Evolutionary conservation across 2,888 invertebrate species (phyloP).

Genomic region (Plagiodera versicolora): DNA sequence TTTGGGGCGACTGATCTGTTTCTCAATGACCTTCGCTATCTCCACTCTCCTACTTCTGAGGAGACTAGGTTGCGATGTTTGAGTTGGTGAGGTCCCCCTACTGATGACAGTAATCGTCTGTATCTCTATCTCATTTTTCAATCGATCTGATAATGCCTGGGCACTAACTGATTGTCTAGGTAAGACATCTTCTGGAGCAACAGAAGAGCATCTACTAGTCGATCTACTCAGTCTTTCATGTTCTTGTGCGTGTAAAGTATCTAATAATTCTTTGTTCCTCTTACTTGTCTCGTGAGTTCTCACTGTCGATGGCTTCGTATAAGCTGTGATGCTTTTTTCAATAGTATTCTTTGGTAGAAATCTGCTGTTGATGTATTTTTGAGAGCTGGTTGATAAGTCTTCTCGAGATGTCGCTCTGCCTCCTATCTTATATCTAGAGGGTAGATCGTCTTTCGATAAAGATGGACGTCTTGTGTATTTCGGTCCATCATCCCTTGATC

Average conservation of each 20-base stretch:
- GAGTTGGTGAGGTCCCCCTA: conserved; percentile 78
- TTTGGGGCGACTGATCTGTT: conserved; percentile 65
- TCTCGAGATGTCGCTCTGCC: conserved; percentile 45
- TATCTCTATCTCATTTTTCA: conserved; percentile 42
- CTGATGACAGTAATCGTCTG: conserved; percentile 67
- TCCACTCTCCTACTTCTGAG: conserved; percentile 70
- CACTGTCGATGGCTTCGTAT: conserved; percentile 46
- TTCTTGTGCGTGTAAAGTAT: conserved; percentile 49
- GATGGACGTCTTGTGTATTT: conserved; percentile 31
- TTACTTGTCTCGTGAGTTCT: conserved; percentile 50
- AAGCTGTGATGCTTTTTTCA: conserved; percentile 53
- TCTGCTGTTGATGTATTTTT: conserved; percentile 53
- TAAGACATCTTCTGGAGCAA: conserved; percentile 41
- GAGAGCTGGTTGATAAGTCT: conserved; percentile 46
- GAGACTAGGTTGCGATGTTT: conserved; percentile 61
- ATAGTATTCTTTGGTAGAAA: conserved; percentile 54
- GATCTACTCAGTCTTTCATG: conserved; percentile 45
- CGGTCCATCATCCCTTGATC: conserved; percentile 36
- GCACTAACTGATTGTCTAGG: conserved; percentile 14
- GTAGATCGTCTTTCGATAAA: conserved; percentile 33
- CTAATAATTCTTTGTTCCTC: conserved; percentile 52
- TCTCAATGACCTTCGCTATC: conserved; percentile 72
- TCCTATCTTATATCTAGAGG: conserved; percentile 31
- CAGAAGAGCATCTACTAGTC: conserved; percentile 48
- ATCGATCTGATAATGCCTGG: neutral